Evolutionary conservation across 2,888 invertebrate genomes (phyloP), one percentile per base, ranked within the genome.

Genomic region (Ectemnius cavifrons): DNA sequence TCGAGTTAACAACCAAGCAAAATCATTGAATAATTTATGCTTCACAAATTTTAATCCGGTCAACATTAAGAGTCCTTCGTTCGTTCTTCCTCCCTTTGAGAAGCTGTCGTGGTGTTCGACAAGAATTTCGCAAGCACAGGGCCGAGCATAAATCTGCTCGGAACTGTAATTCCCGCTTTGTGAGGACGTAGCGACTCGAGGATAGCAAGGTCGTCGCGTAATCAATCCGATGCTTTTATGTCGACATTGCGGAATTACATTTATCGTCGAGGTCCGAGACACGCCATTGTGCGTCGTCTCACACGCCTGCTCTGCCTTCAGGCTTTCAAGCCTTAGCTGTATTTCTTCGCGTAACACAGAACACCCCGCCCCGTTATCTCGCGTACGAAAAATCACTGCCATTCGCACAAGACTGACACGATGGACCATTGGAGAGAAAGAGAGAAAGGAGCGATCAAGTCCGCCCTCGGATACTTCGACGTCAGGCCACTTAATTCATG

Each of bases 401-500:
- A 72, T 71, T 70, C 70, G 37, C 37, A 6, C 37, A 8, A 4
- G 3, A 8, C 37, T 8, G 2, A 23, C 23, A 11, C 37, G 37
- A 6, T 37, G 6, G 3, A 23, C 23, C 23, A 23, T 3, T 3
- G 0, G 37, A 37, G 8, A 37, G 37, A 11, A 0, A 37, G 37
- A 11, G 37, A 37, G 37, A 37, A 37, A 11, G 37, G 37, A 20
- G 63, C 62, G 71, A 78, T 82, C 75, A 74, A 77, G 76, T 82
- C 75, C 71, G 78, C 75, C 76, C 71, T 82, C 75, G 72, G 67
- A 80, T 69, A 52, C 64, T 63, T 70, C 68, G 66, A 49, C 61
- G 80, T 82, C 82, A 75, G 75, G 70, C n/a, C 45, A 49, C 63
- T 82, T 82, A 82, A 82, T 82, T 82, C 82, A 82, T 82, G 80